Conservation (phyloP, 2,888 invertebrate species). For the Brachycybe producta region DNA sequence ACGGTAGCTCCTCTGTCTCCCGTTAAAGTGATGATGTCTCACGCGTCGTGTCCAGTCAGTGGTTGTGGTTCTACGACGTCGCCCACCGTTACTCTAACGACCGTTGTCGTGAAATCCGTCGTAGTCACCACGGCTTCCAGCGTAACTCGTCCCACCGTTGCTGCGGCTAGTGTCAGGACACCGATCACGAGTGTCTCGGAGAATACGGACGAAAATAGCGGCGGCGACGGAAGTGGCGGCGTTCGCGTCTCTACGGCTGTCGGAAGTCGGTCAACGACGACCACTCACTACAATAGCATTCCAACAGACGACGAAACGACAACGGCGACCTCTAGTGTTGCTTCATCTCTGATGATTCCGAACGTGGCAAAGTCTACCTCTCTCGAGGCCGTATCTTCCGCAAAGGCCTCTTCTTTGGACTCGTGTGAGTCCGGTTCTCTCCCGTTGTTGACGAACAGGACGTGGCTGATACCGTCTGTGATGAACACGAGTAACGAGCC, state of each 20-base stretch:
- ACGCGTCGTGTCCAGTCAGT: conserved; percentile 20
- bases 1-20: background rate
- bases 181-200: background rate
- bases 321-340: too few relatives aligned
- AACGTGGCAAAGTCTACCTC: background rate
- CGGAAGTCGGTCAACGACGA: too few relatives aligned
- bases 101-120: conserved; percentile 27
- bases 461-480: too few relatives aligned
- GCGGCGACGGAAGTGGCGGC: background rate
- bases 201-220: background rate
- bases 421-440: too few relatives aligned
- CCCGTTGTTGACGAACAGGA: too few relatives aligned
- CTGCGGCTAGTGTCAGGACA: background rate
- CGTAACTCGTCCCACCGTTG: background rate
- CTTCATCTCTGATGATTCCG: background rate
- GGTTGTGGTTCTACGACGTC: conserved; percentile 20
- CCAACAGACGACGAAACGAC: too few relatives aligned
- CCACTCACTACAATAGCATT: too few relatives aligned
- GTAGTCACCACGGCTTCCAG: too few relatives aligned
- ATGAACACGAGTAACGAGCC: too few relatives aligned
- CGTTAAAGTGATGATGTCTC: too few relatives aligned
- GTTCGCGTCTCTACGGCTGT: too few relatives aligned
- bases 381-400: conserved; percentile 22
- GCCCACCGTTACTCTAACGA: conserved; percentile 21
- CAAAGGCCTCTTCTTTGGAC: too few relatives aligned